These are phyloP conservation scores for Lysandra coridon DNA, from an alignment of 2,888 invertebrate genomes.

Conservation along the genomic window DNA sequence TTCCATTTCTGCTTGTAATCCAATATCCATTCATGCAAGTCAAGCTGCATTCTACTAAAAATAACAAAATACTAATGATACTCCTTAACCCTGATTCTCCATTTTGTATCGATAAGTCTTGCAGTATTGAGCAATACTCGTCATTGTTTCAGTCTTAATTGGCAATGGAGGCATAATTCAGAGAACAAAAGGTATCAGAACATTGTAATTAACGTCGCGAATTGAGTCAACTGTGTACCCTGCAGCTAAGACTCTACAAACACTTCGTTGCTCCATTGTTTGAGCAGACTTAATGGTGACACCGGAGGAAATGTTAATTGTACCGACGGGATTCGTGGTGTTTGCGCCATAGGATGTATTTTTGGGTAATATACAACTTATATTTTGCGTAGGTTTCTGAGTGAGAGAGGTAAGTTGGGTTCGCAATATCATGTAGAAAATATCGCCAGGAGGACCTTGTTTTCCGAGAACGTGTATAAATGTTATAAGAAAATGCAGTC, in stretches of 20 bases:
- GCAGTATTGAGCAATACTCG: conserved; percentile 20
- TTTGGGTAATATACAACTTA: neutral
- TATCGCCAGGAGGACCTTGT: too few relatives aligned
- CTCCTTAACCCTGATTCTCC: conserved; percentile 40
- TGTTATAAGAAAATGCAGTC: too few relatives aligned
- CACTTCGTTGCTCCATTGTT: conserved; percentile 53
- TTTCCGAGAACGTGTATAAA: too few relatives aligned
- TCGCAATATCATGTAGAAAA: neutral
- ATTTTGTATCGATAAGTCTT: conserved; percentile 54
- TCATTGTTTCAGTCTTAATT: conserved; percentile 42
- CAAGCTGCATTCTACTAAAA: neutral
- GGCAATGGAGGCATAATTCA: conserved; percentile 42
- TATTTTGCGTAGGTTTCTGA: neutral
- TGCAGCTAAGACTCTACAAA: conserved; percentile 53
- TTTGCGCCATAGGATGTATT: conserved; percentile 47
- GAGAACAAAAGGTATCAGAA: conserved; percentile 43
- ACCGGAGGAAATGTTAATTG: conserved; percentile 75
- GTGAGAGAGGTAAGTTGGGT: neutral
- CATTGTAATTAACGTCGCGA: conserved; percentile 45
- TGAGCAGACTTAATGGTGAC: conserved; percentile 69
- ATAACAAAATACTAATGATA: neutral
- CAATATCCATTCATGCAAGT: too few relatives aligned
- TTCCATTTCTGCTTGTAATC: too few relatives aligned
- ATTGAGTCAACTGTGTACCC: conserved; percentile 44
- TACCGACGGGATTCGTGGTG: conserved; percentile 62